phyloP scores from a whole-genome alignment of 2,888 invertebrate genomes.

The Synanthedon tipuliformis region DNA sequence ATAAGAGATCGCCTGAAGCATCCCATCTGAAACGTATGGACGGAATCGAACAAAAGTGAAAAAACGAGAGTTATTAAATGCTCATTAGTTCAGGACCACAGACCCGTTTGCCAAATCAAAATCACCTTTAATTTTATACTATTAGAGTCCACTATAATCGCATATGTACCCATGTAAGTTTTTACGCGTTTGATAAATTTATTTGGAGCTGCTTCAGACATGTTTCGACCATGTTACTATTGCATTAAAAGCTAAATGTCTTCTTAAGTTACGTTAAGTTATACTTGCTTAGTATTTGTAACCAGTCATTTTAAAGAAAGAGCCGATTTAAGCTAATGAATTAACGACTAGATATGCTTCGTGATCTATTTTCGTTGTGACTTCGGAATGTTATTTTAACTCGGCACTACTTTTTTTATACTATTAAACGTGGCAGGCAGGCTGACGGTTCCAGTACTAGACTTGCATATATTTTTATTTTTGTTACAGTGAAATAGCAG shows the following conservation, averaged over 20 bases:
- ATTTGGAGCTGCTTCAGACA: slow-evolving; percentile 8
- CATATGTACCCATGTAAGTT: slow-evolving; percentile 6
- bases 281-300: slow-evolving; percentile 2
- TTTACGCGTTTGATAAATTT: slow-evolving; percentile 15
- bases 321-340: slow-evolving; percentile 35
- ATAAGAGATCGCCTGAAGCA: slow-evolving; percentile 46
- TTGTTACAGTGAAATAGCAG: too few relatives aligned
- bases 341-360: slow-evolving; percentile 24
- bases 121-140: slow-evolving; percentile 4
- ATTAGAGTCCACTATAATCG: slow-evolving; percentile 6
- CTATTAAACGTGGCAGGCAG: too few relatives aligned
- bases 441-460: too few relatives aligned
- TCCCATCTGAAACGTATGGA: slow-evolving; percentile 37
- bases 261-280: neutral
- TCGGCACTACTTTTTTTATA: too few relatives aligned
- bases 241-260: neutral
- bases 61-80: slow-evolving; percentile 54
- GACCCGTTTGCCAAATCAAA: slow-evolving; percentile 8
- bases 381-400: too few relatives aligned
- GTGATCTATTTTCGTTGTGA: slow-evolving; percentile 3
- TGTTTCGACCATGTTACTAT: slow-evolving; percentile 7
- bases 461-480: too few relatives aligned
- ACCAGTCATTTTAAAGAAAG: slow-evolving; percentile 23
- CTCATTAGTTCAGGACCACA: slow-evolving; percentile 48
- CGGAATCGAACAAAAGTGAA: slow-evolving; percentile 31